Conservation (phyloP, 2,797 vertebrate species). For the Pagetopsis macropterus region DNA sequence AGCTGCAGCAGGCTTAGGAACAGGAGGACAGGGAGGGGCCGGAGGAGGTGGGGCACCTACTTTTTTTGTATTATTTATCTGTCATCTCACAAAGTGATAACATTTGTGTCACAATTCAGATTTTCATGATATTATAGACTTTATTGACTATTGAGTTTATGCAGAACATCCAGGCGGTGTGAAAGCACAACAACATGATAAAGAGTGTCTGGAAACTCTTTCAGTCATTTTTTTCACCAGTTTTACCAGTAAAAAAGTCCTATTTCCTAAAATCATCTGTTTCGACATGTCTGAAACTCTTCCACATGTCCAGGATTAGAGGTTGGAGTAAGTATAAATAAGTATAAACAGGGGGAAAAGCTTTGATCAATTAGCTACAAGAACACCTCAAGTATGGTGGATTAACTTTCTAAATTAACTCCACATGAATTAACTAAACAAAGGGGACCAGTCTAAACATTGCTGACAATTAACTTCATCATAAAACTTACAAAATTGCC, state of each 20-base stretch:
- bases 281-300: neutral
- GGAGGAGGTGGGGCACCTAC: constrained; percentile 1
- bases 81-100: neutral
- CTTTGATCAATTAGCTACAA: too few species aligned
- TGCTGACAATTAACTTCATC: too few species aligned
- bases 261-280: neutral
- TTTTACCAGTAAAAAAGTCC: neutral
- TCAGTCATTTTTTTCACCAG: neutral
- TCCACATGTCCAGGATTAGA: too few species aligned
- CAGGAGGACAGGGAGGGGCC: constrained; percentile 30
- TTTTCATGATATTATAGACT: constrained; percentile 2
- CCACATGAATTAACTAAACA: too few species aligned
- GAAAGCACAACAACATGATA: constrained; percentile 71
- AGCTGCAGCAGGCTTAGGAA: constrained; percentile 36
- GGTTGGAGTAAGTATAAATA: too few species aligned
- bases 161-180: constrained; percentile 59
- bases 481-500: too few species aligned
- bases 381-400: too few species aligned
- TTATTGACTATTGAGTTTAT: constrained; percentile 3
- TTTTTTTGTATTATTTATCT: neutral
- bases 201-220: neutral
- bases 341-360: too few species aligned
- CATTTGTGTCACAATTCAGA: neutral
- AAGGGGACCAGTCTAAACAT: too few species aligned
- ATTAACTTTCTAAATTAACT: too few species aligned